Percentiles rank a stretch among this genome's conserved stretches.
Evolutionary conservation across 2,113 vertebrate species (phyloP).

Genomic region (Xenopus tropicalis): UCB_Xtro_10.0 CM004449.2:69431501-69432000

Average conservation of each 20-base stretch:
- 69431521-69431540: background rate
- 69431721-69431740: constrained; percentile 8
- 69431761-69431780: background rate
- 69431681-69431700: constrained; percentile 20
- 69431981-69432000: too few relatives aligned
- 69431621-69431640: too few relatives aligned
- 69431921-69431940: too few relatives aligned
- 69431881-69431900: too few relatives aligned
- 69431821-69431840: background rate
- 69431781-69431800: constrained; percentile 4
- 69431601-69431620: background rate
- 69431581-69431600: background rate
- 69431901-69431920: too few relatives aligned
- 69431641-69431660: constrained; percentile 1
- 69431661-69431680: background rate
- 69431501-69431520: too few relatives aligned
- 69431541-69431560: background rate
- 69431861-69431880: background rate
- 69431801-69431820: background rate
- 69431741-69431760: constrained; percentile 10
- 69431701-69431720: constrained; percentile 16
- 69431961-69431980: too few relatives aligned
- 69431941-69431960: too few relatives aligned
- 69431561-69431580: background rate
- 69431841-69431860: background rate